A percentile compares a stretch with the other conserved stretches of the same genome.
Evolutionary conservation across 2,888 invertebrate genomes (phyloP).

Genomic region (Macaria notata): DNA sequence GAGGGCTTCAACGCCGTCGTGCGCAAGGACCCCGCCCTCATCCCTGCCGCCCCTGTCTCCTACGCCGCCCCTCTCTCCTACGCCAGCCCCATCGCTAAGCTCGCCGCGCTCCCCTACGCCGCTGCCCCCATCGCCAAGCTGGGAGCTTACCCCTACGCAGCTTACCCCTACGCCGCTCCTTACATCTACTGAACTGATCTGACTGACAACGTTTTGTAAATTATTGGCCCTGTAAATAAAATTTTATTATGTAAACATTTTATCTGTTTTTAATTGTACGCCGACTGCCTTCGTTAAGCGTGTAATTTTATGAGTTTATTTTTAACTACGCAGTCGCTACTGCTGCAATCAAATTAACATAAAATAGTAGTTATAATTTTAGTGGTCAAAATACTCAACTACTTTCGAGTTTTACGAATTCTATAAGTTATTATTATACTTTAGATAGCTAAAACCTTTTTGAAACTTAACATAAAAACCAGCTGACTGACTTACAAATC

Average conservation of each 20-base stretch:
- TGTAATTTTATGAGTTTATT: too few species aligned
- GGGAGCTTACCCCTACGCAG: conserved; percentile 23
- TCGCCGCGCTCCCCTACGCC: conserved; percentile 25
- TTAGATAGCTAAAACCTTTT: too few species aligned
- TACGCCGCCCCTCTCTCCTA: conserved; percentile 37
- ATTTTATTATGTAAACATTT: conserved; percentile 10
- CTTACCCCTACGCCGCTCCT: conserved; percentile 35
- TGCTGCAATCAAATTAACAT: too few species aligned
- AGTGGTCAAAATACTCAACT: too few species aligned
- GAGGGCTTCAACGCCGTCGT: conserved; percentile 82
- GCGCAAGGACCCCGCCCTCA: conserved; percentile 71
- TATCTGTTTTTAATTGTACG: not conserved
- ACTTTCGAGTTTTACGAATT: too few species aligned
- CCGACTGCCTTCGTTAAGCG: not conserved
- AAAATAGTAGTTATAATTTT: too few species aligned
- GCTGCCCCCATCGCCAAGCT: conserved; percentile 34
- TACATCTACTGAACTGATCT: conserved; percentile 44
- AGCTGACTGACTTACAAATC: too few species aligned
- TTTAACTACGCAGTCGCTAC: too few species aligned
- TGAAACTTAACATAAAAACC: too few species aligned
- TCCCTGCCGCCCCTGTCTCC: conserved; percentile 42
- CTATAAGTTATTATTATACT: too few species aligned
- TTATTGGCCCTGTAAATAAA: conserved; percentile 51
- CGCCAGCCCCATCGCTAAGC: conserved; percentile 31
- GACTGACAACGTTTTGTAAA: conserved; percentile 34